These are phyloP conservation scores for Gallinago solitaria DNA, from an alignment of 2,797 vertebrate genomes.

Conservation along the genomic window DNA sequence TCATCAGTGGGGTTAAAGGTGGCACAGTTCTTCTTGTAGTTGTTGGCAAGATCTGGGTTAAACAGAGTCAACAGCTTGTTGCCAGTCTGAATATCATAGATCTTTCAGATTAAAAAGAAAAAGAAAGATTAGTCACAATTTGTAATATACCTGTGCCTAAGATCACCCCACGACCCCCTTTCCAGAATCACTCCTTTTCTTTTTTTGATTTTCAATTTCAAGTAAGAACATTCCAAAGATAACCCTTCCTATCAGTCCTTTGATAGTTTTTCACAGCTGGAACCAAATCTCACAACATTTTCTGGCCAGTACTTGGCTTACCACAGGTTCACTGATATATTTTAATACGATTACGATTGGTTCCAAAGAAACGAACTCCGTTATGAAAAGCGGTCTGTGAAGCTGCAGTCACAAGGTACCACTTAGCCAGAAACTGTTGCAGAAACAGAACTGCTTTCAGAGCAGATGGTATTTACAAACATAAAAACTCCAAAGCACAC, in stretches of 20 bases:
- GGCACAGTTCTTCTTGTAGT: constrained; percentile 99
- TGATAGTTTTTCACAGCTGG: background rate
- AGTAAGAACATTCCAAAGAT: background rate
- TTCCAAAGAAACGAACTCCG: background rate
- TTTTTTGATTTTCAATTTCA: background rate
- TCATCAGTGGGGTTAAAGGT: constrained; percentile 99
- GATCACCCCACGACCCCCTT: background rate
- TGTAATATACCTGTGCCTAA: background rate
- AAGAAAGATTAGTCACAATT: constrained; percentile 75
- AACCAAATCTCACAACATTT: background rate
- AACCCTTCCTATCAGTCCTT: background rate
- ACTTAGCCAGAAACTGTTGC: background rate
- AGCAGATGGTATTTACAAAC: constrained; percentile 33
- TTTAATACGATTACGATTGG: background rate
- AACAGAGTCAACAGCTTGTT: constrained; percentile 96
- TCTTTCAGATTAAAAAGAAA: constrained; percentile 82
- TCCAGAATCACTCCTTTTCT: background rate
- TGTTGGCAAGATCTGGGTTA: constrained; percentile 98
- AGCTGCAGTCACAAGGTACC: background rate
- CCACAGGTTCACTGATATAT: background rate
- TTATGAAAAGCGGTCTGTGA: background rate
- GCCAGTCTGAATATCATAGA: constrained; percentile 99
- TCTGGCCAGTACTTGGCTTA: background rate
- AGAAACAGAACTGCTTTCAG: background rate
- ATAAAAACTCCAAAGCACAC: background rate